phyloP scores from a whole-genome alignment of 2,797 vertebrate species.

The Chelonia mydas region DNA sequence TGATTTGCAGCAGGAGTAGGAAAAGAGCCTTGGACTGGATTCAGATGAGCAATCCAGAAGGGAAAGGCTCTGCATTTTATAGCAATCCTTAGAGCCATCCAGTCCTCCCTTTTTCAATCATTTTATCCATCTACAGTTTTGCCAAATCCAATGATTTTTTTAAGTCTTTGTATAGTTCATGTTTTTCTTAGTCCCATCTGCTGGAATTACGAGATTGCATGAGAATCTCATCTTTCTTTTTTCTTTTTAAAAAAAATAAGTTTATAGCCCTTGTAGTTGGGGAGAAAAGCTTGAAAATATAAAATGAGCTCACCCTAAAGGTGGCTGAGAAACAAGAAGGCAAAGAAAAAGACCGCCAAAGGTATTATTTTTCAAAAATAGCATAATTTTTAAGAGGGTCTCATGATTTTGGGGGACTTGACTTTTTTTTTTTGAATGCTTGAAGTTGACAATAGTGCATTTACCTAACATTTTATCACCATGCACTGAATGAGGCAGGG shows the following conservation, averaged over 20 bases:
- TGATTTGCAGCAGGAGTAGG: not conserved
- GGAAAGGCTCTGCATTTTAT: not conserved
- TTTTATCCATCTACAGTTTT: not conserved
- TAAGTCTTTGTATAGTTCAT: not conserved
- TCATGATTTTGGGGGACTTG: not conserved
- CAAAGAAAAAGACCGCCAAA: not conserved
- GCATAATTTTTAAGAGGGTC: not conserved
- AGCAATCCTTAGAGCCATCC: not conserved
- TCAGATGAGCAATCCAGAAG: not conserved
- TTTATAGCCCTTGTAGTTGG: not conserved
- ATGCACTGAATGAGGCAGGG: not conserved
- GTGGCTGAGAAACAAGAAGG: not conserved
- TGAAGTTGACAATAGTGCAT: not conserved
- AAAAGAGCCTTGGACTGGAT: not conserved
- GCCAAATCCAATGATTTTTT: not conserved
- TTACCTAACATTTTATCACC: not conserved
- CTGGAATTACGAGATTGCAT: not conserved
- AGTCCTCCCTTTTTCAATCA: not conserved
- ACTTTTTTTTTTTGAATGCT: not conserved
- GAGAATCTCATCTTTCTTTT: not conserved
- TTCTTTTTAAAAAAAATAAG: not conserved
- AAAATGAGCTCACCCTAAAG: not conserved
- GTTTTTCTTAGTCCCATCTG: not conserved
- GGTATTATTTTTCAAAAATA: not conserved
- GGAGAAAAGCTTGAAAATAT: not conserved